Evolutionary conservation across 2,113 vertebrate genomes (phyloP).

Genomic region (Pogonocichla stellata): DNA sequence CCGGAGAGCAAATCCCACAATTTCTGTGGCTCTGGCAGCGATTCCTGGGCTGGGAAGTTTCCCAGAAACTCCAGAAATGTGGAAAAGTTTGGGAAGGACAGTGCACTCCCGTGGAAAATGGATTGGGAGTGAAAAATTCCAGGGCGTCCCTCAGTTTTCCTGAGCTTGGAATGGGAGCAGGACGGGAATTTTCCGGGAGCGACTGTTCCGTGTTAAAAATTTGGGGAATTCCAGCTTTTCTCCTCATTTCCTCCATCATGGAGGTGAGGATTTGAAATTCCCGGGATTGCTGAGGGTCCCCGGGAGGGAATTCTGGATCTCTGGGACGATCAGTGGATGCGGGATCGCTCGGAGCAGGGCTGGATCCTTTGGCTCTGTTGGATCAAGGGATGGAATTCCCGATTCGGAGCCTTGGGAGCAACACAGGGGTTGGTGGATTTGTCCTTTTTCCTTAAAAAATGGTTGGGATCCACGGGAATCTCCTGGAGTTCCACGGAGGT

Average conservation of each 20-base stretch:
- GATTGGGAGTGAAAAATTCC: background rate
- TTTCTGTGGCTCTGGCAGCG: background rate
- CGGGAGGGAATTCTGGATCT: too few relatives aligned
- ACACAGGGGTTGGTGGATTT: rapidly evolving
- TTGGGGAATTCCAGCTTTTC: background rate
- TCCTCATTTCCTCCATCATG: background rate
- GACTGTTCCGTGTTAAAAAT: background rate
- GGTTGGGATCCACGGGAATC: background rate
- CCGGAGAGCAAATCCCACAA: background rate
- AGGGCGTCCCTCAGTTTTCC: background rate
- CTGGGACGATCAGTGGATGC: too few relatives aligned
- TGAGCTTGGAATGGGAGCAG: background rate
- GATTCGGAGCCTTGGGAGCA: rapidly evolving
- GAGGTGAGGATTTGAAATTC: background rate
- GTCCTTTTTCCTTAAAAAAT: background rate
- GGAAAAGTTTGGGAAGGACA: background rate
- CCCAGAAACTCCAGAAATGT: background rate
- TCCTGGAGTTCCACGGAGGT: rapidly evolving
- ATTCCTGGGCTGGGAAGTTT: background rate
- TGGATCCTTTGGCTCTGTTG: background rate
- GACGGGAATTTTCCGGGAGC: background rate
- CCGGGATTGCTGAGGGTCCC: background rate
- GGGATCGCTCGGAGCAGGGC: background rate
- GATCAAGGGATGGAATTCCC: rapidly evolving
- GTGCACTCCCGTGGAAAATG: rapidly evolving